Conservation (phyloP, 2,888 invertebrate species). For the Heliconius sara region DNA sequence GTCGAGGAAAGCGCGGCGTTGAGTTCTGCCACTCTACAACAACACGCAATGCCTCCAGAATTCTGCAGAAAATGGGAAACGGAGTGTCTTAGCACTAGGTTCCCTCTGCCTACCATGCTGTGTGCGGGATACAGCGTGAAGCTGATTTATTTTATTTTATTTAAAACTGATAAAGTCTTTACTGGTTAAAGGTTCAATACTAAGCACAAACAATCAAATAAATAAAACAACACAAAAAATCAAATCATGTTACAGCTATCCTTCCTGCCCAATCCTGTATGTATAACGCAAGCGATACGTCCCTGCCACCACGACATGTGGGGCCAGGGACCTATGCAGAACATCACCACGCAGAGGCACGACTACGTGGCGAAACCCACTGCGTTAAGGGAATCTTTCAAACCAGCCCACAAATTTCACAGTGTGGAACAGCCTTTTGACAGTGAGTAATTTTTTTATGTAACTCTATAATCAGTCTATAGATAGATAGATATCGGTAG, state of each 20-base stretch:
- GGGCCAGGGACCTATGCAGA: slow-evolving; percentile 88
- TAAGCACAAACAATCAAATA: neutral
- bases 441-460: slow-evolving; percentile 57
- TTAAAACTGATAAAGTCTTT: too few species aligned
- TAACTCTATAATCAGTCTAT: too few species aligned
- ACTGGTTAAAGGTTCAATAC: neutral
- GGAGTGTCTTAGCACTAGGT: too few species aligned
- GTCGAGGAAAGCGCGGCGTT: too few species aligned
- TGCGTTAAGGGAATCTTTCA: slow-evolving; percentile 71
- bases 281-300: slow-evolving; percentile 83
- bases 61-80: too few species aligned
- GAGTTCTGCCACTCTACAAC: too few species aligned
- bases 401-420: slow-evolving; percentile 70
- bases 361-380: slow-evolving; percentile 88
- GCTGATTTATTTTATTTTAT: too few species aligned
- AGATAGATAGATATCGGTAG: too few species aligned
- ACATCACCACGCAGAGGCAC: slow-evolving; percentile 89
- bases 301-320: slow-evolving; percentile 86
- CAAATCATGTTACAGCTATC: slow-evolving; percentile 71
- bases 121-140: too few species aligned
- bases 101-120: too few species aligned
- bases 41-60: too few species aligned
- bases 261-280: slow-evolving; percentile 84
- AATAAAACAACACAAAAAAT: neutral
- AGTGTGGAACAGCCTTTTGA: slow-evolving; percentile 75